phyloP scores from a whole-genome alignment of 2,797 vertebrate species.

The Cygnus olor region DNA sequence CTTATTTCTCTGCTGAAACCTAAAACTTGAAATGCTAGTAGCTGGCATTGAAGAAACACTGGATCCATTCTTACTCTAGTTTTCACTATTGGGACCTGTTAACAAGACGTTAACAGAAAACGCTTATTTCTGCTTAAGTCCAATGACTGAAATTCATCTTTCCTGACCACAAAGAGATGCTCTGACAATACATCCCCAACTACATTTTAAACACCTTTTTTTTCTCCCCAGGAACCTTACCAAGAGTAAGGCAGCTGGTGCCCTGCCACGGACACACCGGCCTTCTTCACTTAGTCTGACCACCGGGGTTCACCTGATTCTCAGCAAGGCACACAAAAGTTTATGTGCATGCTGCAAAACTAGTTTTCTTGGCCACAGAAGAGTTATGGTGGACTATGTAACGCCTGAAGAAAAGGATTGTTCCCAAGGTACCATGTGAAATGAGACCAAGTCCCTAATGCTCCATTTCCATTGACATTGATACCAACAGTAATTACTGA shows the following conservation, averaged over 20 bases:
- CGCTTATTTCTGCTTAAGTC: background rate
- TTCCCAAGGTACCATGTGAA: background rate
- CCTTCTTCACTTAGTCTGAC: background rate
- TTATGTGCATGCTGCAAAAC: background rate
- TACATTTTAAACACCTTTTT: background rate
- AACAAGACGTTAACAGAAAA: background rate
- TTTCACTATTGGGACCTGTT: background rate
- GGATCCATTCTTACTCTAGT: background rate
- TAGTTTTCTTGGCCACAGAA: background rate
- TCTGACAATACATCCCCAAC: background rate
- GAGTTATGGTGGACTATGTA: background rate
- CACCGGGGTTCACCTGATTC: background rate
- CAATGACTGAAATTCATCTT: background rate
- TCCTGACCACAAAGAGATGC: background rate
- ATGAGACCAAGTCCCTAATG: constrained; percentile 17
- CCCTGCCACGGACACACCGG: background rate
- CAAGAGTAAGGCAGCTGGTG: background rate
- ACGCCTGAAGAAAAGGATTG: background rate
- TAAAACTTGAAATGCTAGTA: background rate
- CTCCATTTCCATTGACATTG: constrained; percentile 32
- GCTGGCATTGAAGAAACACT: background rate
- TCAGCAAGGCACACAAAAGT: background rate
- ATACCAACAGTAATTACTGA: constrained; percentile 50
- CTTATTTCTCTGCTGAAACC: background rate
- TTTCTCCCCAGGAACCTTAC: background rate